phyloP scores from a whole-genome alignment of 2,888 invertebrate genomes.

The Paralinhomoeus sp. region DNA sequence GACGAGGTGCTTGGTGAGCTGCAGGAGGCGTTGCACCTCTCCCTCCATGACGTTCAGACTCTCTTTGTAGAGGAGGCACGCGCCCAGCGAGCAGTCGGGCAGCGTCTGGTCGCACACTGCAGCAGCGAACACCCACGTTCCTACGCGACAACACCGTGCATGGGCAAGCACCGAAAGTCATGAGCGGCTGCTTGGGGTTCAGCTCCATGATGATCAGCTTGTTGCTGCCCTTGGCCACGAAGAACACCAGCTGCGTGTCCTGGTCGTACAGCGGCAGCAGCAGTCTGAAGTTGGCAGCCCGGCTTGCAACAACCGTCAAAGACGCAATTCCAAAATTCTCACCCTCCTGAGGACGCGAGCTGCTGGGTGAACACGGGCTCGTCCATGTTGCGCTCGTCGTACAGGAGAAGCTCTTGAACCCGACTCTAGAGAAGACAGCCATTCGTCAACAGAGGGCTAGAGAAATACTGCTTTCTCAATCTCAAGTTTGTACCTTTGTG shows the following conservation, averaged over 20 bases:
- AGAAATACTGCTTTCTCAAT: no score
- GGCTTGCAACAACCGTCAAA: no score
- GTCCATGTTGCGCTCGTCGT: no score
- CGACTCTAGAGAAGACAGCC: no score
- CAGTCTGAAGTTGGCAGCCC: constrained; percentile 34
- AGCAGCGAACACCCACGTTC: neutral
- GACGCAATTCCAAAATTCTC: no score
- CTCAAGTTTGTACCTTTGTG: no score
- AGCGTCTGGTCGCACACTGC: neutral
- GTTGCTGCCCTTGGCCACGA: constrained; percentile 68
- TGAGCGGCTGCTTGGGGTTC: constrained; percentile 59
- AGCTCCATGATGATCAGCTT: constrained; percentile 72
- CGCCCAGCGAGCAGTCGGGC: constrained; percentile 44
- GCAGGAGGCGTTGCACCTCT: constrained; percentile 70
- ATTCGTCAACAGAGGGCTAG: no score
- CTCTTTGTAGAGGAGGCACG: constrained; percentile 68
- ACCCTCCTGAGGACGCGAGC: no score
- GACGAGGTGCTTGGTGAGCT: constrained; percentile 59
- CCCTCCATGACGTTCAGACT: constrained; percentile 77
- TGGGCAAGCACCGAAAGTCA: constrained; percentile 46
- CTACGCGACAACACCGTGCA: no score
- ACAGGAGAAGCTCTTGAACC: no score
- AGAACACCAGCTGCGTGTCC: constrained; percentile 80
- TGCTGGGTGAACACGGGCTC: no score
- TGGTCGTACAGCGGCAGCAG: constrained; percentile 74